Percentiles rank a stretch among this genome's conserved stretches.
Conservation (phyloP, 1,140 invertebrate genomes). For the Microvelia longipes region DNA sequence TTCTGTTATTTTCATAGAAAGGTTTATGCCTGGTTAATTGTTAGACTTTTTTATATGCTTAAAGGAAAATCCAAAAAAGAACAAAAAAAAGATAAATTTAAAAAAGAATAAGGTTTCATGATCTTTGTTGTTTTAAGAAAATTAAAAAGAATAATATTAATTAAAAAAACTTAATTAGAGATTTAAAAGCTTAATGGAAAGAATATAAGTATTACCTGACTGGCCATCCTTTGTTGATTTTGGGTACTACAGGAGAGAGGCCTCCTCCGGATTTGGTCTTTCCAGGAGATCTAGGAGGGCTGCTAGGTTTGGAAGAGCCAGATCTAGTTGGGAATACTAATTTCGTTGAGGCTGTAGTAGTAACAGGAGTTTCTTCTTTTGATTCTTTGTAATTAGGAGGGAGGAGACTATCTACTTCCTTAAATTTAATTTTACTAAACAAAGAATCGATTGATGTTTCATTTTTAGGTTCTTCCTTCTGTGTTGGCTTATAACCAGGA, state of each 20-base stretch:
- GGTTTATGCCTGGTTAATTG: no score
- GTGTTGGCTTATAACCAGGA: slow-evolving; percentile 22
- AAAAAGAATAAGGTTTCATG: no score
- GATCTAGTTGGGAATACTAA: slow-evolving; percentile 63
- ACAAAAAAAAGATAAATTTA: no score
- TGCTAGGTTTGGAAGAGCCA: slow-evolving; percentile 43
- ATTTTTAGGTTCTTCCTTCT: slow-evolving; percentile 10
- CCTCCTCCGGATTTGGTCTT: slow-evolving; percentile 34
- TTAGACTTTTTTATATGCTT: no score
- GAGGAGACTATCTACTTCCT: slow-evolving; percentile 38
- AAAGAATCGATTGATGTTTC: slow-evolving; percentile 13
- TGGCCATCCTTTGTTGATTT: slow-evolving; percentile 66
- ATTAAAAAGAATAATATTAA: no score
- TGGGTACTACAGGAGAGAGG: slow-evolving; percentile 29
- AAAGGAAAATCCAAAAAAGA: no score
- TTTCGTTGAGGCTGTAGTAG: slow-evolving; percentile 37
- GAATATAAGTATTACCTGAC: slow-evolving; percentile 38
- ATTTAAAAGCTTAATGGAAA: not conserved
- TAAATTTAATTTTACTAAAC: slow-evolving; percentile 34
- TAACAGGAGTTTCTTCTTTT: slow-evolving; percentile 23
- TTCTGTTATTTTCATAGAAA: no score
- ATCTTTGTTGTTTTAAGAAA: no score
- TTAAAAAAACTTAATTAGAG: no score
- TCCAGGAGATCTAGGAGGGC: slow-evolving; percentile 36
- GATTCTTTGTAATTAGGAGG: slow-evolving; percentile 37